Conservation (phyloP, 2,113 vertebrate genomes). For the Cololabis saira region DNA sequence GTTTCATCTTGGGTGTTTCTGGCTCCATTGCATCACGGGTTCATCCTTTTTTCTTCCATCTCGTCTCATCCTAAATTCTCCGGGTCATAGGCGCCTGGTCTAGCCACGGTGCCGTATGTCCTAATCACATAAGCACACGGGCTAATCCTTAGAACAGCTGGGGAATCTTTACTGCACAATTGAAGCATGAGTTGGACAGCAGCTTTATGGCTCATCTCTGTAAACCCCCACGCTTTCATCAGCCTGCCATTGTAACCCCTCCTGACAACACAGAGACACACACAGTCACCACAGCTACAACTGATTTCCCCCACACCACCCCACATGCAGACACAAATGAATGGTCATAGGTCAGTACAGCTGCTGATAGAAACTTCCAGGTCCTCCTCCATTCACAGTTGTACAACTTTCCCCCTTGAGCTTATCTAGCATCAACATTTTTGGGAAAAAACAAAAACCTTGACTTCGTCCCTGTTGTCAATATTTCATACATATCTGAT, state of each 20-base stretch:
- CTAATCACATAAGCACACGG: conserved; percentile 82
- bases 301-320: conserved; percentile 47
- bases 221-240: conserved; percentile 66
- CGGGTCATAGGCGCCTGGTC: conserved; percentile 77
- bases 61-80: conserved; percentile 65
- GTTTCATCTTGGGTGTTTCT: conserved; percentile 16
- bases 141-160: conserved; percentile 82
- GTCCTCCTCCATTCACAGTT: conserved; percentile 40
- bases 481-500: conserved; percentile 67
- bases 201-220: conserved; percentile 57
- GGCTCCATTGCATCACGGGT: conserved; percentile 40
- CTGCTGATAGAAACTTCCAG: conserved; percentile 73
- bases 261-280: conserved; percentile 31
- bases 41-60: conserved; percentile 53
- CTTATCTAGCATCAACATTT: conserved; percentile 64
- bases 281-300: conserved; percentile 28
- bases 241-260: conserved; percentile 47
- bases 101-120: conserved; percentile 80
- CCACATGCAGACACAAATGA: conserved; percentile 42
- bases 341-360: conserved; percentile 56
- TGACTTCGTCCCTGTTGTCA: conserved; percentile 60
- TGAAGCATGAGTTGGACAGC: conserved; percentile 75
- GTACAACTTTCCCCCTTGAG: conserved; percentile 61
- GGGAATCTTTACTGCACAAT: conserved; percentile 79
- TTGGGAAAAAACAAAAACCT: conserved; percentile 43